These are phyloP conservation scores for Nerophis ophidion DNA, from an alignment of 2,113 vertebrate genomes.

Conservation along the genomic window DNA sequence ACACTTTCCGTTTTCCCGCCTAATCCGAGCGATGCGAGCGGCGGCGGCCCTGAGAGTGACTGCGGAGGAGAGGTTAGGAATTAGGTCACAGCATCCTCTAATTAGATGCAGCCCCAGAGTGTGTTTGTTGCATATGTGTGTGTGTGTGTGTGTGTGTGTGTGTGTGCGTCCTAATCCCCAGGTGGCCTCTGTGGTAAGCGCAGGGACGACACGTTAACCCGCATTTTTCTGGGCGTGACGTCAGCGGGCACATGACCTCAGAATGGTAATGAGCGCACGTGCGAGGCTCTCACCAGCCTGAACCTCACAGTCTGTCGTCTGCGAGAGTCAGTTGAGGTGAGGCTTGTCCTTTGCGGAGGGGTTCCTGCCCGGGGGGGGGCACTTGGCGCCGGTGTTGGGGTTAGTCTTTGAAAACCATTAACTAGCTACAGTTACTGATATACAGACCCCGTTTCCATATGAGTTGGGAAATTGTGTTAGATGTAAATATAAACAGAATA, in stretches of 20 bases:
- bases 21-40: conserved; percentile 37
- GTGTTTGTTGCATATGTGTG: conserved; percentile 19
- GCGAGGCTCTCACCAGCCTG: background rate
- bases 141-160: conserved; percentile 17
- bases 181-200: conserved; percentile 49
- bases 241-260: conserved; percentile 15
- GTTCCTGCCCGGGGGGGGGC: no score
- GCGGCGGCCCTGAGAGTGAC: conserved; percentile 25
- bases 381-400: no score
- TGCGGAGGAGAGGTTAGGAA: conserved; percentile 53
- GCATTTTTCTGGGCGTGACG: conserved; percentile 35
- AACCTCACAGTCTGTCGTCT: no score
- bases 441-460: no score
- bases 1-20: conserved; percentile 33
- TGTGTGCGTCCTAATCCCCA: conserved; percentile 52
- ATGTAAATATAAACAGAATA: no score
- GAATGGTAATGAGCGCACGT: conserved; percentile 15
- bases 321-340: no score
- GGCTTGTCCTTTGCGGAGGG: no score
- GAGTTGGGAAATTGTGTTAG: no score
- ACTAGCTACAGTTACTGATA: no score
- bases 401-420: no score
- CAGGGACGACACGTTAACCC: conserved; percentile 39
- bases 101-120: conserved; percentile 50
- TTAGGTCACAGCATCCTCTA: conserved; percentile 66